Conservation (phyloP, 2,888 invertebrate genomes). For the Melieria omissa region DNA sequence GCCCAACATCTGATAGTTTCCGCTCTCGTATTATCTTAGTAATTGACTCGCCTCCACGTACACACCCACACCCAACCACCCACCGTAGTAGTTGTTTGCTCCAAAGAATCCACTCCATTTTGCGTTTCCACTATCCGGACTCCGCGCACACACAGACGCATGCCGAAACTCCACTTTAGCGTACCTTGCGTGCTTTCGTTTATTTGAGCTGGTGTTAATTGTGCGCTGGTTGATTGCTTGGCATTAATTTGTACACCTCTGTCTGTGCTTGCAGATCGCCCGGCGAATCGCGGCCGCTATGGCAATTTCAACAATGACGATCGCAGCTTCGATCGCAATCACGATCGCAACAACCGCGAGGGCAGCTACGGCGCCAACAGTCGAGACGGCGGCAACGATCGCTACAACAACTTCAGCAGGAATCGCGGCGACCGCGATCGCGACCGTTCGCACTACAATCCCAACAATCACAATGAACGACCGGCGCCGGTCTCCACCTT, state of each 20-base stretch:
- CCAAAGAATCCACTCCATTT: constrained; percentile 9
- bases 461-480: constrained; percentile 53
- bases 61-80: too few species aligned
- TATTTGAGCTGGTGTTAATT: too few species aligned
- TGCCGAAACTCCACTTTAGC: constrained; percentile 7
- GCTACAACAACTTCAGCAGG: constrained; percentile 66
- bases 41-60: too few species aligned
- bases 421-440: constrained; percentile 60
- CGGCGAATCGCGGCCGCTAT: constrained; percentile 66
- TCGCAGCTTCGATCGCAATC: constrained; percentile 60
- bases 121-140: constrained; percentile 8
- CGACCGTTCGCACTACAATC: constrained; percentile 60
- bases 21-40: too few species aligned
- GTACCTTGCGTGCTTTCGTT: too few species aligned
- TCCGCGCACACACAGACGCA: constrained; percentile 13
- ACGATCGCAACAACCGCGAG: constrained; percentile 63
- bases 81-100: too few species aligned
- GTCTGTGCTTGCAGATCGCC: constrained; percentile 58
- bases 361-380: constrained; percentile 62
- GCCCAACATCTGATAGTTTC: too few species aligned
- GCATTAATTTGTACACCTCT: neutral
- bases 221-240: too few species aligned
- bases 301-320: constrained; percentile 66
- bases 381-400: constrained; percentile 65
- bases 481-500: constrained; percentile 50